A percentile compares a stretch with the other conserved stretches of the same genome.
phyloP scores from a whole-genome alignment of 2,113 vertebrate species.

The Callipepla squamata region DNA sequence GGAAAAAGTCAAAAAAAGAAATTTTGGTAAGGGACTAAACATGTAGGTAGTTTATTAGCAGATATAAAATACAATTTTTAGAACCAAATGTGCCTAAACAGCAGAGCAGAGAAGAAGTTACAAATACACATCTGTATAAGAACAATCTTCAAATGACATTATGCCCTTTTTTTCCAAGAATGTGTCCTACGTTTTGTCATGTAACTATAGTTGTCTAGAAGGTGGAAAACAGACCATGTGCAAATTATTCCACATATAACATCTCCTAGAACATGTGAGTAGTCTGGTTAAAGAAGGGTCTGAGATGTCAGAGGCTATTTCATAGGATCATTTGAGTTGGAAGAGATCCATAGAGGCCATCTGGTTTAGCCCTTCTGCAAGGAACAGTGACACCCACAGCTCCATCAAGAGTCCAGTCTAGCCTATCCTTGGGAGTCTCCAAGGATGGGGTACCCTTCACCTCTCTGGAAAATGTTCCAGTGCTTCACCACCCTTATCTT shows the following conservation, averaged over 20 bases:
- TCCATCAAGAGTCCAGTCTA: no score
- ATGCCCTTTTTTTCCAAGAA: background rate
- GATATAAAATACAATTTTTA: background rate
- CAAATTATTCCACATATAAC: background rate
- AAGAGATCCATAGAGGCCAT: no score
- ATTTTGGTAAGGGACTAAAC: background rate
- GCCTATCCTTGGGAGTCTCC: no score
- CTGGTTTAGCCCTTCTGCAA: no score
- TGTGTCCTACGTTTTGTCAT: accelerated
- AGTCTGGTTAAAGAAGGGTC: background rate
- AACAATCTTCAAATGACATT: background rate
- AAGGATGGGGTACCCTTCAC: no score
- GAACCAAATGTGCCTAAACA: background rate
- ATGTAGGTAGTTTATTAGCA: background rate
- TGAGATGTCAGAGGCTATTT: background rate
- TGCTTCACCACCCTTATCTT: no score
- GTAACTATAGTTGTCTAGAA: background rate
- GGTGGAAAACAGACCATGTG: background rate
- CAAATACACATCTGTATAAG: background rate
- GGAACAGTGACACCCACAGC: no score
- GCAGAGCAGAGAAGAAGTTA: background rate
- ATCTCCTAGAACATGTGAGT: background rate
- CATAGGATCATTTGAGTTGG: no score
- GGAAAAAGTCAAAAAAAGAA: background rate
- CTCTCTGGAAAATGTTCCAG: no score